Conservation (phyloP, 2,797 vertebrate genomes). For the Girardinus metallicus region DNA sequence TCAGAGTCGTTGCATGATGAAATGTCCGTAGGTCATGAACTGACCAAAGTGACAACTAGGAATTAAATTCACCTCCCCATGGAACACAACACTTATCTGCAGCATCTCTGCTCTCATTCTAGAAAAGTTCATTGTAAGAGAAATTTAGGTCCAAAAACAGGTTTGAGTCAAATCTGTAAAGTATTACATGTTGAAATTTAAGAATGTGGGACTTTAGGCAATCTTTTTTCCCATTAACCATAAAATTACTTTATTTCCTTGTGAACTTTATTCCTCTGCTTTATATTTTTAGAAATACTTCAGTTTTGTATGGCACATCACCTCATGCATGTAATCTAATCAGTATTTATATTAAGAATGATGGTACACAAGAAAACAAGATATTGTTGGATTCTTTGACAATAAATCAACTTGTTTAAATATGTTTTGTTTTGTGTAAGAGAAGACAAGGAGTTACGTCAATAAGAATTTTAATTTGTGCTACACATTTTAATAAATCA, state of each 20-base stretch:
- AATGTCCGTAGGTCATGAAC: background rate
- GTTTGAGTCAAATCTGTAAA: background rate
- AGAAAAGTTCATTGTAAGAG: background rate
- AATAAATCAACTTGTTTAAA: background rate
- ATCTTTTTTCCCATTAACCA: background rate
- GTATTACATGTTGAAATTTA: background rate
- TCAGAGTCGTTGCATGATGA: background rate
- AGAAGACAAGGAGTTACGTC: slow-evolving; percentile 42
- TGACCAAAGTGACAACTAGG: background rate
- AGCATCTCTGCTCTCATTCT: background rate
- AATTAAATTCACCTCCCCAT: background rate
- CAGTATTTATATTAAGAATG: slow-evolving; percentile 65
- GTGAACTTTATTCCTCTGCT: background rate
- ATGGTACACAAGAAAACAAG: slow-evolving; percentile 62
- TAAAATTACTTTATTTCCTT: background rate
- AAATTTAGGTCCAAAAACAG: background rate
- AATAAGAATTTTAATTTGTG: slow-evolving; percentile 79
- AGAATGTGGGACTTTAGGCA: slow-evolving; percentile 4
- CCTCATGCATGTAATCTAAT: slow-evolving; percentile 59
- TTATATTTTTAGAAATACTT: slow-evolving; percentile 29
- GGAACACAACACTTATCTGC: background rate
- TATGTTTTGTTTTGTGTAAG: background rate
- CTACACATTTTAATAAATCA: slow-evolving; percentile 80
- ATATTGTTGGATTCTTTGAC: slow-evolving; percentile 38
- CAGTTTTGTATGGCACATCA: slow-evolving; percentile 35